Evolutionary conservation across 2,888 invertebrate genomes (phyloP).

Genomic region (Netelia fuscicornis): DNA sequence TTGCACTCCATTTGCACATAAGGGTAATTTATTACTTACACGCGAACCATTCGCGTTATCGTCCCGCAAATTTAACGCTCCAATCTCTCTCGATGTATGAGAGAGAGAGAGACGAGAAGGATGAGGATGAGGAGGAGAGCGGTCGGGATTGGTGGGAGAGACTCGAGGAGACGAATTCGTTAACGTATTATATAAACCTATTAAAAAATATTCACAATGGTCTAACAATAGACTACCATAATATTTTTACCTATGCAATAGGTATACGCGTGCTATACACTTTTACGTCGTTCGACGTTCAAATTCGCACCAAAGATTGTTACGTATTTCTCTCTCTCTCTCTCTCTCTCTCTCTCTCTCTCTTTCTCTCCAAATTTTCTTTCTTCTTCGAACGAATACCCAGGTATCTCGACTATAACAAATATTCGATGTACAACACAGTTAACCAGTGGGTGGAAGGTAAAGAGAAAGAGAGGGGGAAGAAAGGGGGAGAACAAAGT

Average conservation of each 20-base stretch:
- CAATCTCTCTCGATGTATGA: constrained; percentile 33
- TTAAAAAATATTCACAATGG: constrained; percentile 83
- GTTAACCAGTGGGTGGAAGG: constrained; percentile 26
- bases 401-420: constrained; percentile 23
- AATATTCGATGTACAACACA: constrained; percentile 55
- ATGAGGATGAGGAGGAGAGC: not conserved
- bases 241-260: constrained; percentile 75
- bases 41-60: constrained; percentile 57
- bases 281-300: constrained; percentile 74
- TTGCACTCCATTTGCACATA: constrained; percentile 59
- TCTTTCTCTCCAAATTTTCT: not conserved
- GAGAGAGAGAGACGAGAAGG: not conserved
- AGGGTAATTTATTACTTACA: constrained; percentile 58
- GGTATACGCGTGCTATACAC: constrained; percentile 59
- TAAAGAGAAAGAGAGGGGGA: constrained; percentile 2
- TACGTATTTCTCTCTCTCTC: constrained; percentile 18
- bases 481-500: constrained; percentile 17
- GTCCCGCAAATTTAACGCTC: constrained; percentile 51
- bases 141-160: no score
- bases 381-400: constrained; percentile 11
- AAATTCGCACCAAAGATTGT: constrained; percentile 58
- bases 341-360: no score
- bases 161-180: constrained; percentile 67
- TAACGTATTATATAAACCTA: constrained; percentile 82
- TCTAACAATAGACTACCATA: constrained; percentile 81